Conservation (phyloP, 2,888 invertebrate genomes). For the Sepiola atlantica region DNA sequence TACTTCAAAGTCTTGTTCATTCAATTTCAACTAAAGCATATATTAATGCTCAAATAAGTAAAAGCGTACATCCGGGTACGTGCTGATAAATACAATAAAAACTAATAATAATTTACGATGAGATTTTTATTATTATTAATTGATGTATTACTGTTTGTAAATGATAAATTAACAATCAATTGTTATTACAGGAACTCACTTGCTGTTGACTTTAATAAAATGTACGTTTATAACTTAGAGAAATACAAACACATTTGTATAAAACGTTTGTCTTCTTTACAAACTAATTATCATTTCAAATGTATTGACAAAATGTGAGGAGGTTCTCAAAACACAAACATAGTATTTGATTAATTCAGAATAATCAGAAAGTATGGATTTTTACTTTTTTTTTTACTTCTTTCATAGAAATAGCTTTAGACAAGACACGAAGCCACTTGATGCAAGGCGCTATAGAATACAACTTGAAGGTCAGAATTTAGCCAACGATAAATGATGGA, state of each 20-base stretch:
- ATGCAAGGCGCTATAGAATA: too few species aligned
- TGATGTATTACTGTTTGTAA: not conserved
- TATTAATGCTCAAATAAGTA: not conserved
- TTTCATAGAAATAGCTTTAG: too few species aligned
- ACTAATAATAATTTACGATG: not conserved
- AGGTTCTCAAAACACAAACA: too few species aligned
- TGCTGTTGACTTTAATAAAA: not conserved
- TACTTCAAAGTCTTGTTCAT: too few species aligned
- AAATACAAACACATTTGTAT: not conserved
- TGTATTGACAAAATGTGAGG: not conserved
- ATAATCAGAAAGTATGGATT: too few species aligned
- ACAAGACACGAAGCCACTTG: too few species aligned
- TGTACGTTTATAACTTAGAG: not conserved
- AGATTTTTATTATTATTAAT: not conserved
- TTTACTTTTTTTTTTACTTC: too few species aligned
- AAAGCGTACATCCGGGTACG: not conserved
- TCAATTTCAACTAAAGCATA: not conserved
- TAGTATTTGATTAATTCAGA: too few species aligned
- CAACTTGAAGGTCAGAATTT: too few species aligned
- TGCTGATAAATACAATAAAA: not conserved
- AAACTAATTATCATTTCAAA: not conserved
- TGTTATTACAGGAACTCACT: not conserved
- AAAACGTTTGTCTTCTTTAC: not conserved
- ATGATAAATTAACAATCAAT: not conserved
- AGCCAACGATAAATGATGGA: too few species aligned